These are phyloP conservation scores for Hylia prasina DNA, from an alignment of 2,113 vertebrate genomes.

Conservation along the genomic window DNA sequence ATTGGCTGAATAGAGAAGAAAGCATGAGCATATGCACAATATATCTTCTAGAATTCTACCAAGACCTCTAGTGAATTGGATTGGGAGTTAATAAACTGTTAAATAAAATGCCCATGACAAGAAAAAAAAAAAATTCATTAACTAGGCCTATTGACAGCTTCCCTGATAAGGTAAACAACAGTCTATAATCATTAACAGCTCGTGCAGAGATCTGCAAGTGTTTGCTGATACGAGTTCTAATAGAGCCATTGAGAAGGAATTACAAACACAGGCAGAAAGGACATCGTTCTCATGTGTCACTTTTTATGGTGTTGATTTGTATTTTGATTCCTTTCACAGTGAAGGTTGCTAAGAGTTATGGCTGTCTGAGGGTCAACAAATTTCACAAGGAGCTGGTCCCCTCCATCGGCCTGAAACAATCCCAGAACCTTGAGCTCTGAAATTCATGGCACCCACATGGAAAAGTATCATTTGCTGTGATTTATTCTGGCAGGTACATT, in stretches of 20 bases:
- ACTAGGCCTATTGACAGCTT: constrained; percentile 31
- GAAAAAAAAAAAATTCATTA: background rate
- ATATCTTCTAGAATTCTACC: background rate
- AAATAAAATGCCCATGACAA: constrained; percentile 20
- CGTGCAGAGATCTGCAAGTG: background rate
- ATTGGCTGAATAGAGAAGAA: constrained; percentile 19
- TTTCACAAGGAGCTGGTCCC: constrained; percentile 7
- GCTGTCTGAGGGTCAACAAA: constrained; percentile 60
- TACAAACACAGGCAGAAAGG: background rate
- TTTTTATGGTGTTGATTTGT: constrained; percentile 50
- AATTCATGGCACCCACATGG: background rate
- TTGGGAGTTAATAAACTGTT: constrained; percentile 32
- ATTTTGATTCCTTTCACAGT: constrained; percentile 52
- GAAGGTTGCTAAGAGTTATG: constrained; percentile 32
- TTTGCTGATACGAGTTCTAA: background rate
- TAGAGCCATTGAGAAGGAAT: background rate
- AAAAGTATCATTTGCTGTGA: constrained; percentile 13
- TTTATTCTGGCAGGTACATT: constrained; percentile 50
- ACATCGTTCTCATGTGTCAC: background rate
- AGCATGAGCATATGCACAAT: background rate
- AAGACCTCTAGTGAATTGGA: background rate
- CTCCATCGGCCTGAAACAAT: background rate
- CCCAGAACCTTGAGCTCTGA: background rate
- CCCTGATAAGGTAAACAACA: constrained; percentile 32
- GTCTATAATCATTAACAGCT: constrained; percentile 9